Base-by-base conservation (phyloP, 2,888 invertebrate genomes). In the Drosophila atroscutellata region DNA sequence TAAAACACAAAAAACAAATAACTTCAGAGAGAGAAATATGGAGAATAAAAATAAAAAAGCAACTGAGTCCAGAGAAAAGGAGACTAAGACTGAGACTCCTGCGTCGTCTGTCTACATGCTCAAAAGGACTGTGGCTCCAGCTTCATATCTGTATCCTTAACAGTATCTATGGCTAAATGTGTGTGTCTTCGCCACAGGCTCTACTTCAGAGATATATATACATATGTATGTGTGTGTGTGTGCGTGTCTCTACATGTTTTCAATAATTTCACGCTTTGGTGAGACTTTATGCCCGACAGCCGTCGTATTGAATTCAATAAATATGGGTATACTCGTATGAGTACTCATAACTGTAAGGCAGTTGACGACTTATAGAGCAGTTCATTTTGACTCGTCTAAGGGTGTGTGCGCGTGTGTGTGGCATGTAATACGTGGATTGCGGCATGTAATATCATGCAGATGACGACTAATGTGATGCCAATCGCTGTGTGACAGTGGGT, bases 381-480 rank as follows among this genome's bases (percentile, higher is more conserved):
- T 89, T 80, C 81, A 90, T 83, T 77, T 88, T 52, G 66, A 61
- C 55, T 69, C 15, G 26, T 9, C 15, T 55, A 15, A 20, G 32
- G 15, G n/a, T 36, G 45, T 8, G 20, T 34, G 32, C 2, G 24
- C n/a, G 42, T 39, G 57, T 66, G 67, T 65, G 65, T 70, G 75
- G 74, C 81, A 67, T 88, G 90, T 90, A 76, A 75, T 79, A 89
- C 80, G 83, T 87, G 83, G 86, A 89, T 86, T 89, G 91, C 73
- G 90, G 91, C 82, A 73, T 90, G 91, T 90, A 90, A 85, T 89
- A 82, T 82, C 83, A 82, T 85, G 75, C 91, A 89, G 90, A 89
- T 90, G 85, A 89, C 90, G 91, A 82, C 91, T 90, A 89, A 85
- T 86, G 79, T 85, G 87, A 73, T 58, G 83, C 71, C 86, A 85